A percentile compares a stretch with the other conserved stretches of the same genome.
phyloP scores from a whole-genome alignment of 2,888 invertebrate species.

The Melieria crassipennis region DNA sequence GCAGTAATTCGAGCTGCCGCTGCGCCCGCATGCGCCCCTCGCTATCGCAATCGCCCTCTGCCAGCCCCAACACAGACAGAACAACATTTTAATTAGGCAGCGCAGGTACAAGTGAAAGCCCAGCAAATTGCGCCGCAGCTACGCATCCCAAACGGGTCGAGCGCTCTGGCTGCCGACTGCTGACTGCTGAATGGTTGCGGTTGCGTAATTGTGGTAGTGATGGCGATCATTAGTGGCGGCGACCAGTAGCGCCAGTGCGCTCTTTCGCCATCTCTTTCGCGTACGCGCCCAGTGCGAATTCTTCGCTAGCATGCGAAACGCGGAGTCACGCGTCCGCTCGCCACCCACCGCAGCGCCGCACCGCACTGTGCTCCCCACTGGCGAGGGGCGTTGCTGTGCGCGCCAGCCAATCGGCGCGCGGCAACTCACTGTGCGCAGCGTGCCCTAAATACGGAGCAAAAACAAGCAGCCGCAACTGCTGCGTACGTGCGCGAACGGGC shows the following conservation, averaged over 20 bases:
- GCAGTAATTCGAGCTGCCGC: neutral
- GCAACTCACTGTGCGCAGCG: neutral
- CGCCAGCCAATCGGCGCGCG: slow-evolving; percentile 15
- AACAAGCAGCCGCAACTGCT: neutral
- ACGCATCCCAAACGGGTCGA: neutral
- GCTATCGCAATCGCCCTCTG: too few species aligned
- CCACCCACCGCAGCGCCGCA: too few species aligned
- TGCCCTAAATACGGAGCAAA: slow-evolving; percentile 25
- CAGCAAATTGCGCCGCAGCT: slow-evolving; percentile 13
- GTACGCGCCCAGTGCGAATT: neutral
- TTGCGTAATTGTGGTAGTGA: slow-evolving; percentile 23
- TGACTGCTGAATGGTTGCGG: neutral
- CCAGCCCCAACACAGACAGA: too few species aligned
- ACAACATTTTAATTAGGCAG: slow-evolving; percentile 31
- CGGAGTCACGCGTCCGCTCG: slow-evolving; percentile 15
- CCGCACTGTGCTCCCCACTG: too few species aligned
- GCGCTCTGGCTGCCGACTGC: neutral
- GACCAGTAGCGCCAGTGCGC: slow-evolving; percentile 24
- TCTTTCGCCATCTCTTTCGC: slow-evolving; percentile 34
- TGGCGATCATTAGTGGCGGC: slow-evolving; percentile 16
- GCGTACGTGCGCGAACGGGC: slow-evolving; percentile 12
- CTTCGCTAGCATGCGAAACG: neutral
- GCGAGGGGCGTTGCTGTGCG: slow-evolving; percentile 13
- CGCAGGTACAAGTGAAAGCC: slow-evolving; percentile 20
- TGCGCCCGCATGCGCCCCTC: neutral